Evolutionary conservation across 2,797 vertebrate species (phyloP).

Genomic region (Centroberyx gerrardi): DNA sequence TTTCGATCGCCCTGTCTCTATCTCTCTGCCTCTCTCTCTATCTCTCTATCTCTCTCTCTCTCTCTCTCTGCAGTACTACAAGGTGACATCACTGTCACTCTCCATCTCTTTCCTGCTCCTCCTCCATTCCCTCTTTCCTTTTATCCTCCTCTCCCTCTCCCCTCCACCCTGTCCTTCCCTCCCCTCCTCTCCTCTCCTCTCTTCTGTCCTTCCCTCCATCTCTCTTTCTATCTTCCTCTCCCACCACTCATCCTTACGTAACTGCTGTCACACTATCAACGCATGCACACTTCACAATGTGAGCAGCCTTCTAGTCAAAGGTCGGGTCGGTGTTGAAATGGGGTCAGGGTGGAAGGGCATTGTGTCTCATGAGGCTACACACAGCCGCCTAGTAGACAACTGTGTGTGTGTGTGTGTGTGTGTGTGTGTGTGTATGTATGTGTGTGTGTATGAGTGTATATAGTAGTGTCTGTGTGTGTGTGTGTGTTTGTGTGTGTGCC

Average conservation of each 20-base stretch:
- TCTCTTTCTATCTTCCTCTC: slow-evolving; percentile 15
- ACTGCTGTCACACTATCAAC: slow-evolving; percentile 40
- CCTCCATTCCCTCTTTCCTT: slow-evolving; percentile 24
- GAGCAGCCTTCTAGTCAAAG: slow-evolving; percentile 20
- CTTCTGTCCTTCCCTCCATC: slow-evolving; percentile 5
- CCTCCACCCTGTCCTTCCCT: background rate
- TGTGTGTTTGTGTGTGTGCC: background rate
- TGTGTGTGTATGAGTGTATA: background rate
- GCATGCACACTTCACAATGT: background rate
- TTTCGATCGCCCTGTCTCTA: background rate
- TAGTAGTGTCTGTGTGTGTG: background rate
- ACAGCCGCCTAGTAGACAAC: slow-evolving; percentile 12
- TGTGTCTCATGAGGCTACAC: slow-evolving; percentile 15
- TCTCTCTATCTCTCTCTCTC: background rate
- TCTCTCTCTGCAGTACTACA: slow-evolving; percentile 46
- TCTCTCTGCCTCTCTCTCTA: slow-evolving; percentile 18
- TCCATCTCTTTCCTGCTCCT: slow-evolving; percentile 20
- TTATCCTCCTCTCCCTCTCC: slow-evolving; percentile 18
- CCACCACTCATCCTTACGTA: slow-evolving; percentile 43
- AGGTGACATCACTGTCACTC: slow-evolving; percentile 55
- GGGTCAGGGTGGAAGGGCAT: slow-evolving; percentile 47
- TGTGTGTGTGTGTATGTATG: background rate
- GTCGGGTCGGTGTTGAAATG: slow-evolving; percentile 35
- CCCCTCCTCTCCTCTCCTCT: slow-evolving; percentile 10
- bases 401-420: slow-evolving; percentile 15